phyloP scores from a whole-genome alignment of 2,888 invertebrate species.

The Drepana falcataria region DNA sequence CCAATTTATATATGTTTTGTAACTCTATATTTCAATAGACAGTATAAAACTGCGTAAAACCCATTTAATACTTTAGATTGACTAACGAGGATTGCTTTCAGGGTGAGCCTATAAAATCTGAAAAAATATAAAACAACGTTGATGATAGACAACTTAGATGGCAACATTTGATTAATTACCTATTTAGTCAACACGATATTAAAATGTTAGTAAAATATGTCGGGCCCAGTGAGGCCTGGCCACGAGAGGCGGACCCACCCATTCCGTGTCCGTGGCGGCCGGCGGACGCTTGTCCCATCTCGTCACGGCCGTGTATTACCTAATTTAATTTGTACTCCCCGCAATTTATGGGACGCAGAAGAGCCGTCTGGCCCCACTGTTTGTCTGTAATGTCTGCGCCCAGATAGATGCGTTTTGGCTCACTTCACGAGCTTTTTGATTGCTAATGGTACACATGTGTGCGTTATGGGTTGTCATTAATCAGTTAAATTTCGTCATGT shows the following conservation, averaged over 20 bases:
- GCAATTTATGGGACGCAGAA: slow-evolving; percentile 70
- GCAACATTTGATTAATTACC: slow-evolving; percentile 17
- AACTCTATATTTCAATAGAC: too few relatives aligned
- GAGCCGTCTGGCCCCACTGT: slow-evolving; percentile 55
- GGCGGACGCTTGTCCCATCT: slow-evolving; percentile 62
- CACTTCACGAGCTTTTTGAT: slow-evolving; percentile 20
- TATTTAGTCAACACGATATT: slow-evolving; percentile 35
- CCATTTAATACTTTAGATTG: too few relatives aligned
- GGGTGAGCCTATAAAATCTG: slow-evolving; percentile 6
- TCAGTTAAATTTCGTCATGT: not conserved
- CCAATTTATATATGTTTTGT: too few relatives aligned
- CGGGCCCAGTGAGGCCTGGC: slow-evolving; percentile 14
- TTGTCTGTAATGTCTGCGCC: slow-evolving; percentile 46
- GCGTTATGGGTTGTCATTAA: not conserved
- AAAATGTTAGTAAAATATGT: slow-evolving; percentile 24
- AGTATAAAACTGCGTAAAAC: too few relatives aligned
- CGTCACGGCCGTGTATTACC: slow-evolving; percentile 74
- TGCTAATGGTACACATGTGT: slow-evolving; percentile 2
- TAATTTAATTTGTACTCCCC: slow-evolving; percentile 76
- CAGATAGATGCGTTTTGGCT: slow-evolving; percentile 27
- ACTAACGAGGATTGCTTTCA: too few relatives aligned
- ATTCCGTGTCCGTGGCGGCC: slow-evolving; percentile 64
- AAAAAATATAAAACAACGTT: slow-evolving; percentile 12
- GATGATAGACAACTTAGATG: slow-evolving; percentile 11
- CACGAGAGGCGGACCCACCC: slow-evolving; percentile 59